phyloP scores from a whole-genome alignment of 2,113 vertebrate species.

The Propithecus coquereli region DNA sequence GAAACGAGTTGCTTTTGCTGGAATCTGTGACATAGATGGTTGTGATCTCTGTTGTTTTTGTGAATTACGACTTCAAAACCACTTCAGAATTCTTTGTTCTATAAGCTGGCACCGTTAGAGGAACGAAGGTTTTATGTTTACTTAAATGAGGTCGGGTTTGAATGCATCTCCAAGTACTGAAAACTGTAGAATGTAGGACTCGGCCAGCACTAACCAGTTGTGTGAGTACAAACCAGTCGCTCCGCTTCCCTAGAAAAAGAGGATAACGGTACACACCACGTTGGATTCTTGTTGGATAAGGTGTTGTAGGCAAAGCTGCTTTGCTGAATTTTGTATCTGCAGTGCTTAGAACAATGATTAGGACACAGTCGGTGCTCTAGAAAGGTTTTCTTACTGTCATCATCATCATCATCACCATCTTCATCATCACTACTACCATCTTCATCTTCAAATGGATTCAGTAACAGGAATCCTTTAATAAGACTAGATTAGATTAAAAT shows the following conservation, averaged over 20 bases:
- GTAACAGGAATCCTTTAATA: background rate
- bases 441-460: background rate
- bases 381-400: background rate
- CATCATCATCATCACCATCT: rapidly evolving
- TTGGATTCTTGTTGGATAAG: background rate
- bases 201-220: background rate
- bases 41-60: background rate
- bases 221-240: background rate
- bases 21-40: background rate
- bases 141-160: background rate
- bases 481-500: background rate
- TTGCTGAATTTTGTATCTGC: background rate
- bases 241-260: background rate
- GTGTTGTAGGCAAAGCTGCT: background rate
- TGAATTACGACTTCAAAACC: background rate
- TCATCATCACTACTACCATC: background rate
- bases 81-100: background rate
- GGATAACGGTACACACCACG: rapidly evolving
- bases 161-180: background rate
- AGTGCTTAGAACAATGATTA: background rate
- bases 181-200: background rate
- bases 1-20: background rate
- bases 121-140: background rate
- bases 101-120: background rate
- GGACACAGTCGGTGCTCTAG: background rate